Conservation (phyloP, 2,113 vertebrate species). For the Austrofundulus limnaeus region DNA sequence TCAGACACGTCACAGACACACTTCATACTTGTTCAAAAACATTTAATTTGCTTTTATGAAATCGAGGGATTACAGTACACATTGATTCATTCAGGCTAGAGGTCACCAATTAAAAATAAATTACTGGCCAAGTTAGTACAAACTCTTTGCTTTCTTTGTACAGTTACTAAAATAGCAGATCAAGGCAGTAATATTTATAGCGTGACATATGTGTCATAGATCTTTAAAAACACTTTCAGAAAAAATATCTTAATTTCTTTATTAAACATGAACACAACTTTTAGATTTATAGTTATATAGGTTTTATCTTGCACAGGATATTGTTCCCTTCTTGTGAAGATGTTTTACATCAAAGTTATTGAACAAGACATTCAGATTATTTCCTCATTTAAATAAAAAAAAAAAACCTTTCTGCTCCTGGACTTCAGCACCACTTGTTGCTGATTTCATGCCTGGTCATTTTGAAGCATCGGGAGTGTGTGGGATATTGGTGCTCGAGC, state of each 20-base stretch:
- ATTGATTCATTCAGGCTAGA: conserved; percentile 73
- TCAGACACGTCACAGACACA: conserved; percentile 8
- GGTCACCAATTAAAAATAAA: conserved; percentile 81
- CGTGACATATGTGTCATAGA: conserved; percentile 47
- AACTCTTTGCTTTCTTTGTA: conserved; percentile 65
- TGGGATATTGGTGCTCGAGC: conserved; percentile 19
- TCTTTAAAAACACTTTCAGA: conserved; percentile 43
- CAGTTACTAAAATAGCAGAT: conserved; percentile 70
- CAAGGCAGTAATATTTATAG: conserved; percentile 59
- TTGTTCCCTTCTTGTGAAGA: conserved; percentile 66
- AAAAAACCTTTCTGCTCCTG: conserved; percentile 20
- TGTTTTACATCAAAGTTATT: conserved; percentile 21
- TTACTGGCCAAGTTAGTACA: conserved; percentile 79
- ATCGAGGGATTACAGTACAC: conserved; percentile 75
- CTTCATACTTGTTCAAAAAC: conserved; percentile 62
- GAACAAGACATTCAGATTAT: conserved; percentile 15
- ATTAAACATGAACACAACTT: conserved; percentile 65
- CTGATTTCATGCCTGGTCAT: background rate
- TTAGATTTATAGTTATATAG: conserved; percentile 60
- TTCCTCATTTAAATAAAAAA: conserved; percentile 21
- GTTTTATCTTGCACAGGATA: conserved; percentile 40
- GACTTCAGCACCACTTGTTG: conserved; percentile 28
- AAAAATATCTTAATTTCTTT: conserved; percentile 61
- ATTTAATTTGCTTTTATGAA: conserved; percentile 77
- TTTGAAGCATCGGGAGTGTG: conserved; percentile 15